Percentiles rank a stretch among this genome's conserved stretches.
Conservation (phyloP, 2,113 vertebrate genomes). For the Actinemys pallida region DNA sequence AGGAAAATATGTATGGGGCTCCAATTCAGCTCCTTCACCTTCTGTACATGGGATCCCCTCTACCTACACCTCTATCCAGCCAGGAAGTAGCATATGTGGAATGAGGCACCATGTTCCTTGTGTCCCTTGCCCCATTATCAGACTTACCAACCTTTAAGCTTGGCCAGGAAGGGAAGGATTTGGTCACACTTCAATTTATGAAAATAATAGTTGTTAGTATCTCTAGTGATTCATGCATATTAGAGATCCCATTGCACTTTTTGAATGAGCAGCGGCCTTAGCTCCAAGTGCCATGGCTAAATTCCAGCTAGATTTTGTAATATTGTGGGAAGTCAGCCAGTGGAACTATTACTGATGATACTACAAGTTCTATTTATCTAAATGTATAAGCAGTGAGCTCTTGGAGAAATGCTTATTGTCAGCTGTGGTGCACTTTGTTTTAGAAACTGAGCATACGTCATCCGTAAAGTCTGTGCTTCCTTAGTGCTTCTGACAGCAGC, state of each 20-base stretch:
- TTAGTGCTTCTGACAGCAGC: not conserved
- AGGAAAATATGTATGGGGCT: not conserved
- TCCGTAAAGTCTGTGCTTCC: not conserved
- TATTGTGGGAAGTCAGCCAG: not conserved
- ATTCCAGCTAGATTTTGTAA: not conserved
- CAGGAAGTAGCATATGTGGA: not conserved
- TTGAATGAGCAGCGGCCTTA: not conserved
- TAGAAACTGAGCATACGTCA: not conserved
- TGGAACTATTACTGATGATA: not conserved
- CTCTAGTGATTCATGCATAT: not conserved
- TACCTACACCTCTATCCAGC: not conserved
- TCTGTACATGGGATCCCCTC: not conserved
- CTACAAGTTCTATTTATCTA: not conserved
- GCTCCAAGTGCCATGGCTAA: not conserved
- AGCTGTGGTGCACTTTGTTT: not conserved
- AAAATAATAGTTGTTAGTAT: not conserved
- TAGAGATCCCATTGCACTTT: not conserved
- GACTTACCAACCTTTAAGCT: not conserved
- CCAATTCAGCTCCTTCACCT: not conserved
- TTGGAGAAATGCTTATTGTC: not conserved
- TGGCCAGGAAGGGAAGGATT: not conserved
- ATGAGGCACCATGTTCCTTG: not conserved
- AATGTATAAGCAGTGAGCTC: not conserved
- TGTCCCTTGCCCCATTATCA: not conserved
- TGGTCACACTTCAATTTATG: not conserved